A percentile compares a stretch with the other conserved stretches of the same genome.
Evolutionary conservation across 1,140 invertebrate species (phyloP).

Genomic region (Saccostrea echinata): DNA sequence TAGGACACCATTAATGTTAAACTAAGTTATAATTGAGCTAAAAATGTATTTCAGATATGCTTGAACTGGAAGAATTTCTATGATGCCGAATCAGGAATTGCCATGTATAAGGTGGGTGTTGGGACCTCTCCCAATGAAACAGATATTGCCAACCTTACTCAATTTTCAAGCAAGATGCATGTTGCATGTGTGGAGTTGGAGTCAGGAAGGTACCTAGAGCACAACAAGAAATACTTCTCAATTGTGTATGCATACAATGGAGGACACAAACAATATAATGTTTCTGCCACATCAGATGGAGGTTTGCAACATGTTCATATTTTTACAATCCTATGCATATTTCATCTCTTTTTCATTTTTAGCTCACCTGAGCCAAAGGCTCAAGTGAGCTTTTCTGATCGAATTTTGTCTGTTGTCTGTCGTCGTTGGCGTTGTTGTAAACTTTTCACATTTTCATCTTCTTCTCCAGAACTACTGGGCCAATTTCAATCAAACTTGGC

Average conservation of each 20-base stretch:
- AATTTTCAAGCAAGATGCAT: constrained; percentile 31
- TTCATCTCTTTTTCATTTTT: no score
- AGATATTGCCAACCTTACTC: constrained; percentile 44
- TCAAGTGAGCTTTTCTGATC: no score
- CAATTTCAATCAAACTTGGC: no score
- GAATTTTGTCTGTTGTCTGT: no score
- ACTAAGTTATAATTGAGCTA: no score
- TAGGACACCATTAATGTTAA: no score
- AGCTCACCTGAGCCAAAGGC: no score
- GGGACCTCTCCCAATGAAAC: constrained; percentile 41
- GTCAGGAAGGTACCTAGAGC: constrained; percentile 42
- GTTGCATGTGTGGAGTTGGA: constrained; percentile 49
- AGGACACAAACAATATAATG: constrained; percentile 61
- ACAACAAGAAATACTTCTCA: constrained; percentile 56
- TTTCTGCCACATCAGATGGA: constrained; percentile 60
- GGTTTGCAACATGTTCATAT: constrained; percentile 52
- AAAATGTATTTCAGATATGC: constrained; percentile 54
- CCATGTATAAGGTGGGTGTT: constrained; percentile 51
- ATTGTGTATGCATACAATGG: constrained; percentile 62
- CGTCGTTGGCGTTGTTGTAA: not conserved
- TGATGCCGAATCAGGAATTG: constrained; percentile 63
- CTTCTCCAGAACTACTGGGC: no score
- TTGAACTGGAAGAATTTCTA: constrained; percentile 64
- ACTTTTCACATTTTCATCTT: not conserved
- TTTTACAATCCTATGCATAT: no score